Evolutionary conservation across 2,888 invertebrate species (phyloP).

Genomic region (Quadroppia sp.): DNA sequence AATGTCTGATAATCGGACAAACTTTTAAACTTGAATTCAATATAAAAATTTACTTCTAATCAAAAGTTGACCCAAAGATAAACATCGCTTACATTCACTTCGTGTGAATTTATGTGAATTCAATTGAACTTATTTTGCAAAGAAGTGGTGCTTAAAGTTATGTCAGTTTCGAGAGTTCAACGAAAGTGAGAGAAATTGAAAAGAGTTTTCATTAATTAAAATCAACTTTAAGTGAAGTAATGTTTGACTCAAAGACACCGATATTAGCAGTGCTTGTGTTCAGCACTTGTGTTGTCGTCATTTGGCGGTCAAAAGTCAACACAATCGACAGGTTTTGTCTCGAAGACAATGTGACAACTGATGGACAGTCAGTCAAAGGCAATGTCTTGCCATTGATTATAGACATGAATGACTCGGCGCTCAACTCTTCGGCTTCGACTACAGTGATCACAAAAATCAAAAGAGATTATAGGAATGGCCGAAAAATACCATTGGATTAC

Average conservation of each 20-base stretch:
- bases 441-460: background rate
- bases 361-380: background rate
- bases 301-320: conserved; percentile 3
- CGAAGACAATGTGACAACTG: background rate
- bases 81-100: background rate
- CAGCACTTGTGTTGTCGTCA: conserved; percentile 12
- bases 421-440: background rate
- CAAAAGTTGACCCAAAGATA: background rate
- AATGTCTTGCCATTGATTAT: background rate
- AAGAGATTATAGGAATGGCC: background rate
- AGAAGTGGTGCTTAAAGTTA: too few relatives aligned
- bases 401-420: background rate
- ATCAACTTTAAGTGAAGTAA: background rate
- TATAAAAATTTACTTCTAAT: background rate
- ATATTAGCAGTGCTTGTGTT: conserved; percentile 17
- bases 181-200: background rate
- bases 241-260: background rate
- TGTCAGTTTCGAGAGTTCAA: background rate
- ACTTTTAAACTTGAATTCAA: background rate
- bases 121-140: background rate
- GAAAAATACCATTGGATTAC: background rate
- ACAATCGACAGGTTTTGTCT: background rate
- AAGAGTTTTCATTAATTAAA: background rate
- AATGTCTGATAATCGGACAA: background rate
- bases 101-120: background rate